Evolutionary conservation across 2,888 invertebrate genomes (phyloP).

Genomic region (Atrina japonica): DNA sequence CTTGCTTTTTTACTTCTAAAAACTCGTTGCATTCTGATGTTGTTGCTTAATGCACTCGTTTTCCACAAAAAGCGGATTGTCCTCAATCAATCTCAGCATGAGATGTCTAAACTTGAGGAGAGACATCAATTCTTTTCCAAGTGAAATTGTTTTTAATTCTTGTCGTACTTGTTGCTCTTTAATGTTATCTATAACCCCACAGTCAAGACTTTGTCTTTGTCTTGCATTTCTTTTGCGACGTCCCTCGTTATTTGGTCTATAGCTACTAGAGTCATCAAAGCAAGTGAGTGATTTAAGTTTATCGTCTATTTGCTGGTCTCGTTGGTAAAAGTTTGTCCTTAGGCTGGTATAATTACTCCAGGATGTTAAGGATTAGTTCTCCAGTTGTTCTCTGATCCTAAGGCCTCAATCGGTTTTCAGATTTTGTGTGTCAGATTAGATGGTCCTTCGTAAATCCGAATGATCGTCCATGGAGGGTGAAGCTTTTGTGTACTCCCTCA

Average conservation of each 20-base stretch:
- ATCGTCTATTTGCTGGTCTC: too few species aligned
- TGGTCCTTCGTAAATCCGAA: neutral
- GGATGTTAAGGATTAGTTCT: neutral
- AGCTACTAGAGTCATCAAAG: neutral
- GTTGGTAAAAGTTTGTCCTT: conserved; percentile 8
- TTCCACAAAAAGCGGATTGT: too few species aligned
- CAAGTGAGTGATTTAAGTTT: neutral
- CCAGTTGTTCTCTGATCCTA: too few species aligned
- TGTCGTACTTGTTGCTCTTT: neutral
- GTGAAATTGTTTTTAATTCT: neutral
- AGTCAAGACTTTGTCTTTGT: neutral
- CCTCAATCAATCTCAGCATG: conserved; percentile 1
- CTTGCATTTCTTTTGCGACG: neutral
- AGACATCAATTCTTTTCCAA: neutral
- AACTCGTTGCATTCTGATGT: too few species aligned
- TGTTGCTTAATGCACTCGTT: too few species aligned
- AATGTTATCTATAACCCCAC: conserved; percentile 2
- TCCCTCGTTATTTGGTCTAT: neutral
- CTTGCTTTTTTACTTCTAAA: neutral
- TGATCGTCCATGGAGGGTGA: neutral
- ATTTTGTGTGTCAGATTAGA: neutral
- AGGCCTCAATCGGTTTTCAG: too few species aligned
- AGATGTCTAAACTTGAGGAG: conserved; percentile 4
- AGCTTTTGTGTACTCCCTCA: neutral
- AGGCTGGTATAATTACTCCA: neutral